Evolutionary conservation across 1,140 invertebrate genomes (phyloP), one percentile per base, ranked within the genome.

Genomic region (Cataglyphis hispanica): DNA sequence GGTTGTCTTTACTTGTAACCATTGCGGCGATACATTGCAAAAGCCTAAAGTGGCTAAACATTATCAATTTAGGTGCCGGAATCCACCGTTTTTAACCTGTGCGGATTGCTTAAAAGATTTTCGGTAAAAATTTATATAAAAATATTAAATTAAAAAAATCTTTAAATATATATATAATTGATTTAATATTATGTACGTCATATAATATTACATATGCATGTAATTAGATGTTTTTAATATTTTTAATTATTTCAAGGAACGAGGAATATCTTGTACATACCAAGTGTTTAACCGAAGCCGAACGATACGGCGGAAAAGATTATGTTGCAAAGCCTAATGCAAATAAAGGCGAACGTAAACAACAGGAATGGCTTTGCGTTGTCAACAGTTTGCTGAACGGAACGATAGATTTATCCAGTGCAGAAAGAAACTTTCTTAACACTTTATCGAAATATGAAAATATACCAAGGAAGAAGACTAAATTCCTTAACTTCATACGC

Each of bases 1-100:
- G 98, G 98, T 99, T 50, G 97, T 98, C 34, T 99, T 99, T 93
- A 98, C 97, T 19, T 99, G 98, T 93, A 97, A 97, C 91, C 96
- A 97, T 87, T 99, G 98, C 94, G 98, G 98, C 0, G 98, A 98
- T 78, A 97, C 97, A 27, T 93, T 99, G 1, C 98, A 99, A 92
- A 99, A 99, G 92, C 98, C 98, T 43, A 97, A 98, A 94, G 98
- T 99, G 3, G 98, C 98, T 85, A 98, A 98, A 92, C 98, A 99
- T 95, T 98, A 98, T 93, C 96, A 96, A 83, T 96, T 96, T 74
- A 95, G 95, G 90, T 97, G 97, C 92, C 96, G 97, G 75, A 96
- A 95, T 22, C 90, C 94, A 27, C 94, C 96, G 86, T 96, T 96
- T 90, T 94, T 99, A 22, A 97, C 97, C 1, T 99, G 98, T 94